Evolutionary conservation across 1,140 invertebrate species (phyloP), one percentile per base, ranked within the genome.

Genomic region (Macrostomum lignano): DNA sequence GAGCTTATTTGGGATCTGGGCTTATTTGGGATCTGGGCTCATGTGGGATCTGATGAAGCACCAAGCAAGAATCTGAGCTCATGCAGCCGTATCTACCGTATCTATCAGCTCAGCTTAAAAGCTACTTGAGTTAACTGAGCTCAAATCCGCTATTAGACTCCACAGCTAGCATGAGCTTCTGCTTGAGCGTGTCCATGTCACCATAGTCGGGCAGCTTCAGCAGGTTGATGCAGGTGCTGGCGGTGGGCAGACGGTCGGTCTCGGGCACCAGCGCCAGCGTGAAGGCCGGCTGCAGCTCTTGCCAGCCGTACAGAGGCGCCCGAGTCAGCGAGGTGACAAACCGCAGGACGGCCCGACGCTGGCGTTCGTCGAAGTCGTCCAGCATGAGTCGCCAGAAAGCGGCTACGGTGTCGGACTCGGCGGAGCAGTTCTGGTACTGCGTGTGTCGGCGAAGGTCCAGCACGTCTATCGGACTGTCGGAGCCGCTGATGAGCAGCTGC

Each of bases 181-280:
- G 69, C 38, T 65, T 66, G 38, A 94, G 57, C 35, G 67, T 65
- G 36, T 67, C 64, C 47, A 75, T 69, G 36, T 72, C 70, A 25
- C 65, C 65, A 48, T 82, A 84, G 44, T 84, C 72, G 0, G 84
- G 84, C 36, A 96, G 63, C 56, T 93, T 93, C 10, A 96, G 58
- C 25, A 94, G 65, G 64, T 96, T 94, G 70, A 93, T 82, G 55
- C 86, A 96, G 10, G 86, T 94, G 50, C 76, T 82, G 4, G 84
- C 75, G 21, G 79, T 81, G 1, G 84, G 82, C 40, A 94, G 64
- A 15, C 81, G 67, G 47, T 86, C 74, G 29, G 68, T 61, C 23
- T 71, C 70, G 28, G 42, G 42, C 10, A 78, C 79, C 15, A 74
- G 75, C 49, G 88, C 79, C 44, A 93, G 81, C 47, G 78, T 81